Evolutionary conservation across 2,113 vertebrate genomes (phyloP).

Genomic region (Crotalus helleri): DNA sequence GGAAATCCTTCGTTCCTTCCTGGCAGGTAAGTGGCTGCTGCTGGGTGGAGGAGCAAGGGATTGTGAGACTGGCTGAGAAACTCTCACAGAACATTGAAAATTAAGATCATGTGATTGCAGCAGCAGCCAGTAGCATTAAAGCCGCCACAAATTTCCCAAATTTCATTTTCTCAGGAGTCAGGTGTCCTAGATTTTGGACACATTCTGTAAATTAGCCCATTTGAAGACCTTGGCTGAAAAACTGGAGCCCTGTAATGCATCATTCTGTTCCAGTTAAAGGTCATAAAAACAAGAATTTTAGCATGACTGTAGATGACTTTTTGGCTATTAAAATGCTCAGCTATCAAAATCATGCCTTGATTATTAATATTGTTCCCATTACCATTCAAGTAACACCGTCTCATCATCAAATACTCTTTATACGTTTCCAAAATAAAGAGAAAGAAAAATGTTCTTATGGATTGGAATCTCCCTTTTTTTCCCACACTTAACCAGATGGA

Average conservation of each 20-base stretch:
- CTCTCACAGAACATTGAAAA: background rate
- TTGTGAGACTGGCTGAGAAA: background rate
- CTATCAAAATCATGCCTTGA: constrained; percentile 34
- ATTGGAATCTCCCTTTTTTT: constrained; percentile 30
- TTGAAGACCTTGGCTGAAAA: background rate
- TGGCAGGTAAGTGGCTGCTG: background rate
- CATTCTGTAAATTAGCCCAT: background rate
- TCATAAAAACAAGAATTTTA: background rate
- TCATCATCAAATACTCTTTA: background rate
- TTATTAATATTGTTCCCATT: background rate
- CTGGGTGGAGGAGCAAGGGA: background rate
- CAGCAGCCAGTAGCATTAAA: background rate
- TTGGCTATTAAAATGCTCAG: constrained; percentile 35
- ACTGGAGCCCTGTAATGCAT: background rate
- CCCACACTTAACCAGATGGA: constrained; percentile 46
- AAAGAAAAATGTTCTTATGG: constrained; percentile 26
- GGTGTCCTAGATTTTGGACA: background rate
- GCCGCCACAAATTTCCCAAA: background rate
- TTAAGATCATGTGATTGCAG: background rate
- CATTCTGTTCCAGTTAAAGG: background rate
- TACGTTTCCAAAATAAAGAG: background rate
- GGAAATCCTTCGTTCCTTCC: background rate
- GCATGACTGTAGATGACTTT: constrained; percentile 11
- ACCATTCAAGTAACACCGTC: background rate
- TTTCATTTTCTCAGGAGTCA: background rate